phyloP scores from a whole-genome alignment of 2,113 vertebrate species.

The Collichthys lucidus region DNA sequence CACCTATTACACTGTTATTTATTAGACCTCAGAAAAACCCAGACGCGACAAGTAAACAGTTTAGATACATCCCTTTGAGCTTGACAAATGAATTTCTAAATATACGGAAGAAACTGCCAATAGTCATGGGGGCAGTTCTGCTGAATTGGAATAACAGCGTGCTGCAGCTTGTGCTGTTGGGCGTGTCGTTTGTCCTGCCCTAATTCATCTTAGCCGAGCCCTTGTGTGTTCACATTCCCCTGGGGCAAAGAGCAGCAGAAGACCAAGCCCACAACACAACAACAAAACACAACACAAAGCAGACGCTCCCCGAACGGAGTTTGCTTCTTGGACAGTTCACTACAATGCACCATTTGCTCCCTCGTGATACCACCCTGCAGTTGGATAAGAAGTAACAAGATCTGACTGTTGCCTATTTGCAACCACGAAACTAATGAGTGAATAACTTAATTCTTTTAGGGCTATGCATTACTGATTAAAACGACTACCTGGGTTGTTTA shows the following conservation, averaged over 20 bases:
- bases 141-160: constrained; percentile 79
- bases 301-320: constrained; percentile 29
- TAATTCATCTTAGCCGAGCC: constrained; percentile 82
- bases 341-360: constrained; percentile 41
- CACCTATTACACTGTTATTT: constrained; percentile 80
- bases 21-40: constrained; percentile 65
- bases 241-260: constrained; percentile 43
- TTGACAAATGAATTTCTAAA: constrained; percentile 83
- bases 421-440: constrained; percentile 65
- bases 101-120: constrained; percentile 80
- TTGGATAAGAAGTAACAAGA: constrained; percentile 55
- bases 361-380: constrained; percentile 22
- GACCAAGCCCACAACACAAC: constrained; percentile 40
- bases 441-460: constrained; percentile 64
- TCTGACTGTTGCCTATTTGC: constrained; percentile 58
- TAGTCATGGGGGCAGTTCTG: constrained; percentile 77
- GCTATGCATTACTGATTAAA: constrained; percentile 75
- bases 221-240: constrained; percentile 67
- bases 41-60: constrained; percentile 61
- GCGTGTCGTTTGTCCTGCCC: constrained; percentile 74
- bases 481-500: constrained; percentile 68
- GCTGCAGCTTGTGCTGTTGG: constrained; percentile 63
- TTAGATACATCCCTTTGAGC: constrained; percentile 62
- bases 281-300: constrained; percentile 31
- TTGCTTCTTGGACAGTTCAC: constrained; percentile 18